Percentiles rank a stretch among this genome's conserved stretches.
These are phyloP conservation scores for Tyto alba DNA, from an alignment of 2,113 vertebrate species.

Conservation along the genomic window DNA sequence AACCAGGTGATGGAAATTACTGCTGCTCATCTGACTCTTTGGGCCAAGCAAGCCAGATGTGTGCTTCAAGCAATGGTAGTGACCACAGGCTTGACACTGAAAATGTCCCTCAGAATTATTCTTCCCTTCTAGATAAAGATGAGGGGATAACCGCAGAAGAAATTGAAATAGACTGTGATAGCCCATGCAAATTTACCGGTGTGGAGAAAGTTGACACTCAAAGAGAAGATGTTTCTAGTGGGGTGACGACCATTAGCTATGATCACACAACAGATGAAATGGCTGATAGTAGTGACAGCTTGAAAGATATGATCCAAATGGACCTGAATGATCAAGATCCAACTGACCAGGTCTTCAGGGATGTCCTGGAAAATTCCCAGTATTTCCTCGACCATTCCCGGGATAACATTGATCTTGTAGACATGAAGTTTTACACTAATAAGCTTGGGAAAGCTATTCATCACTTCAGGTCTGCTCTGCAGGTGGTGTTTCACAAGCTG, in stretches of 20 bases:
- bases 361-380: slow-evolving; percentile 76
- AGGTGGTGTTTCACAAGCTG: slow-evolving; percentile 85
- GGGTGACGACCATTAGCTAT: slow-evolving; percentile 53
- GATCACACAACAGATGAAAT: slow-evolving; percentile 63
- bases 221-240: slow-evolving; percentile 70
- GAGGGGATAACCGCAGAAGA: slow-evolving; percentile 34
- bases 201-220: slow-evolving; percentile 67
- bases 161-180: slow-evolving; percentile 22
- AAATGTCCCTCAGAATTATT: not conserved
- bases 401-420: slow-evolving; percentile 70
- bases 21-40: slow-evolving; percentile 15
- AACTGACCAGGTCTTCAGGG: slow-evolving; percentile 70
- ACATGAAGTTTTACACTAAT: slow-evolving; percentile 79
- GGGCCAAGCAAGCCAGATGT: not conserved
- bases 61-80: not conserved
- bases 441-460: slow-evolving; percentile 84
- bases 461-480: slow-evolving; percentile 84
- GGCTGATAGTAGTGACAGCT: slow-evolving; percentile 65
- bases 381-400: slow-evolving; percentile 64
- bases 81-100: not conserved
- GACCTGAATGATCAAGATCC: slow-evolving; percentile 76
- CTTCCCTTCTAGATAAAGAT: slow-evolving; percentile 49
- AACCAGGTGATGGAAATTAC: not conserved
- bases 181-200: slow-evolving; percentile 53
- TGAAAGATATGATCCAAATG: slow-evolving; percentile 77